phyloP scores from a whole-genome alignment of 1,140 invertebrate species.

The Drosophila punjabiensis region DNA sequence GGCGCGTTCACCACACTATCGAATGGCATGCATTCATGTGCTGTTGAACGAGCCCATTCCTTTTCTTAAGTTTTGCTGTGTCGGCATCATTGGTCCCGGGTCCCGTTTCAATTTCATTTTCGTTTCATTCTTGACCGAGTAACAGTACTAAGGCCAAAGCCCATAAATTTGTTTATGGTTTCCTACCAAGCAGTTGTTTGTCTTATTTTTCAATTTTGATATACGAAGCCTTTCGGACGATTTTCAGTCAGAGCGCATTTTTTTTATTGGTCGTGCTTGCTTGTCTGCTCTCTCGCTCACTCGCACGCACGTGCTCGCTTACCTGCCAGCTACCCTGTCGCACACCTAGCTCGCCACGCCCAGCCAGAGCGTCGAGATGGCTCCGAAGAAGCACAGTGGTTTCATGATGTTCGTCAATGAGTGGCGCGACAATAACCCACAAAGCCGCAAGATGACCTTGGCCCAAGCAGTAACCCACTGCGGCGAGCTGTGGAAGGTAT shows the following conservation, averaged over 20 bases:
- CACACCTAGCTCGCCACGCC: slow-evolving; percentile 10
- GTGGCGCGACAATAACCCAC: slow-evolving; percentile 22
- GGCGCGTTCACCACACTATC: neutral
- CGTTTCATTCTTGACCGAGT: neutral
- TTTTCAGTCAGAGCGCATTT: neutral
- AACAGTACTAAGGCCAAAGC: neutral
- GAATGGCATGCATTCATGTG: neutral
- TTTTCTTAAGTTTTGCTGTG: neutral
- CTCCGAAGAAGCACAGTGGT: slow-evolving; percentile 53
- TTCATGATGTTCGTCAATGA: slow-evolving; percentile 66
- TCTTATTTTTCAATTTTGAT: neutral
- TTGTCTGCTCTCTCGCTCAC: slow-evolving; percentile 5
- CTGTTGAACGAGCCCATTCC: slow-evolving; percentile 4
- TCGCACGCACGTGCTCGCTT: slow-evolving; percentile 5
- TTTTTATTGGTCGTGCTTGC: slow-evolving; percentile 12
- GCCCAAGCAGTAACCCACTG: slow-evolving; percentile 36
- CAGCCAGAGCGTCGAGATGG: slow-evolving; percentile 24
- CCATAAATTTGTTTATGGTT: neutral
- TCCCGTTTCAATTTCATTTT: slow-evolving; percentile 2
- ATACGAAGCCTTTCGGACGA: too few relatives aligned
- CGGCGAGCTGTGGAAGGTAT: slow-evolving; percentile 48
- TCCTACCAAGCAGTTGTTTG: neutral
- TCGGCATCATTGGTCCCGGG: slow-evolving; percentile 2
- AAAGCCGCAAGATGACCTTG: slow-evolving; percentile 15
- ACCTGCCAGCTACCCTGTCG: neutral